Evolutionary conservation across 2,113 vertebrate species (phyloP).

Genomic region (Ameiurus melas): DNA sequence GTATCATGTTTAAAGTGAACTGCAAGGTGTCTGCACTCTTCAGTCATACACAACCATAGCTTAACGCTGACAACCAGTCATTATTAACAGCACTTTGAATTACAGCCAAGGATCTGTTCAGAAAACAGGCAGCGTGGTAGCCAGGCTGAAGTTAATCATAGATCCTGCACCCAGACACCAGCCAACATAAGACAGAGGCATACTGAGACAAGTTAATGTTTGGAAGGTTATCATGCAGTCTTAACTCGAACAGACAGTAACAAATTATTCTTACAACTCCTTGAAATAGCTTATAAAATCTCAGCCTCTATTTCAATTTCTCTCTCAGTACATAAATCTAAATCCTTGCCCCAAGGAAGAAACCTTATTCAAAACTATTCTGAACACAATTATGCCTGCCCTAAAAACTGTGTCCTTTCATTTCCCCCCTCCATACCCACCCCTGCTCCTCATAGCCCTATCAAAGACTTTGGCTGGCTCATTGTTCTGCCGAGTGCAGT

Average conservation of each 20-base stretch:
- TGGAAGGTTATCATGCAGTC: conserved; percentile 5
- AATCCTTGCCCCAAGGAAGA: conserved; percentile 49
- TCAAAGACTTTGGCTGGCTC: conserved; percentile 50
- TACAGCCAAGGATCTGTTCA: conserved; percentile 28
- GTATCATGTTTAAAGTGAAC: conserved; percentile 40
- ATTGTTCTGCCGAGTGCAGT: conserved; percentile 69
- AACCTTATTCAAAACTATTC: conserved; percentile 59
- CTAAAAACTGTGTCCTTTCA: conserved; percentile 33
- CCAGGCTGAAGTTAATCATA: conserved; percentile 22
- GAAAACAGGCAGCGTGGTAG: neutral
- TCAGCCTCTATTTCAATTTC: conserved; percentile 18
- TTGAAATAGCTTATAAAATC: conserved; percentile 31
- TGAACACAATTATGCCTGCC: conserved; percentile 60
- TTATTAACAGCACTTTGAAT: conserved; percentile 30
- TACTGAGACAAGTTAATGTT: conserved; percentile 26
- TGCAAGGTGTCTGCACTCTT: conserved; percentile 1
- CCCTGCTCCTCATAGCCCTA: conserved; percentile 48
- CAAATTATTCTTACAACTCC: conserved; percentile 35
- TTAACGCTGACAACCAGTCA: conserved; percentile 32
- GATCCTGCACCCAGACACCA: conserved; percentile 2
- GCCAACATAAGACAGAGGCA: conserved; percentile 1
- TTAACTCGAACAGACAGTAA: conserved; percentile 11
- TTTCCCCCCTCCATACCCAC: conserved; percentile 24
- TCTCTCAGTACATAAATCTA: neutral
- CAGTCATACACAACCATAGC: conserved; percentile 17